A percentile compares a stretch with the other conserved stretches of the same genome.
Evolutionary conservation across 2,888 invertebrate genomes (phyloP).

Genomic region (Crematogaster levior): DNA sequence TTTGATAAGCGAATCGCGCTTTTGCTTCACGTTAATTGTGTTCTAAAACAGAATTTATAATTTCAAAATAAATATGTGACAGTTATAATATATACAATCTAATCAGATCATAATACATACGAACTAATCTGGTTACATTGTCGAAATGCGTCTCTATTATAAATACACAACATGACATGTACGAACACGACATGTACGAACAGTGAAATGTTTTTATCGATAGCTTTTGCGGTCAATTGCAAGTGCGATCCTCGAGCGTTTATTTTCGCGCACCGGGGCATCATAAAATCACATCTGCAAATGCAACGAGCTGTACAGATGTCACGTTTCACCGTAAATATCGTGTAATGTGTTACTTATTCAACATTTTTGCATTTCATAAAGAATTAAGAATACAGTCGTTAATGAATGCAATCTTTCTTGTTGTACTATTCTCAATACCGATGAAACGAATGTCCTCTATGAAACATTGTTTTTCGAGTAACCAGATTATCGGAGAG

Average conservation of each 20-base stretch:
- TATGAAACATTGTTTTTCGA: slow-evolving; percentile 22
- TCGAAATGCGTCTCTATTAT: neutral
- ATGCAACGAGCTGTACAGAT: neutral
- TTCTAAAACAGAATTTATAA: neutral
- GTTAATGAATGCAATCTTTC: neutral
- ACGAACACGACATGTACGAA: no score
- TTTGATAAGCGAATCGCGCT: neutral
- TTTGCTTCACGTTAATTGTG: neutral
- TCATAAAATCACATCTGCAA: slow-evolving; percentile 20
- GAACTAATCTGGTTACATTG: no score
- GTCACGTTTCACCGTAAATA: slow-evolving; percentile 16
- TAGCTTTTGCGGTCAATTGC: neutral
- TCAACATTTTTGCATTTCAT: neutral
- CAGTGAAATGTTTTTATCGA: slow-evolving; percentile 20
- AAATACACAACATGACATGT: no score
- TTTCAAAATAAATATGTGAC: neutral
- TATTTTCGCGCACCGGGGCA: slow-evolving; percentile 11
- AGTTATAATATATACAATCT: neutral
- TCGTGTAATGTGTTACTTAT: neutral
- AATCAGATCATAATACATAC: no score
- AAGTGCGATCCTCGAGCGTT: neutral
- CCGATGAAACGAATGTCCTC: neutral
- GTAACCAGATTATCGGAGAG: slow-evolving; percentile 32
- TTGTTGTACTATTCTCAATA: neutral
- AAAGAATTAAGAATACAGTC: slow-evolving; percentile 1